phyloP scores from a whole-genome alignment of 2,797 vertebrate species.

The Paratrypauchen microcephalus region DNA sequence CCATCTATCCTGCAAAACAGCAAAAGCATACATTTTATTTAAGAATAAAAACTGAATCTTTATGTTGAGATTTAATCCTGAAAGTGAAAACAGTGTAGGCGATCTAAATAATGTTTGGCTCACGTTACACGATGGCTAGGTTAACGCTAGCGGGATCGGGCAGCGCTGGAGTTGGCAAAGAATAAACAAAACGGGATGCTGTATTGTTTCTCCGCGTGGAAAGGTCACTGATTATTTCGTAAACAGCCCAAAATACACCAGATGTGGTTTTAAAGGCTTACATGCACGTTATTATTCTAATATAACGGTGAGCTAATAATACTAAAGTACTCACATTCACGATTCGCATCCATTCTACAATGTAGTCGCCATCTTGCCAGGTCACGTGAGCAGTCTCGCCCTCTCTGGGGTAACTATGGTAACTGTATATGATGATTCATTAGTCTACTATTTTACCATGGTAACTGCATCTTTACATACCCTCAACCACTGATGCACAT shows the following conservation, averaged over 20 bases:
- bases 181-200: not conserved
- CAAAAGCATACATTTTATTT: accelerated
- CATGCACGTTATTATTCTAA: not conserved
- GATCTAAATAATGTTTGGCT: conserved; percentile 31
- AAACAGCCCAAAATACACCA: accelerated
- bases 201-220: not conserved
- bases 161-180: conserved; percentile 18
- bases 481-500: not conserved
- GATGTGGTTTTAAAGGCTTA: accelerated
- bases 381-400: conserved; percentile 66
- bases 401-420: conserved; percentile 60
- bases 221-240: not conserved
- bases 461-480: not conserved
- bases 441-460: not conserved
- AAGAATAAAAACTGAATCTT: accelerated
- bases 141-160: conserved; percentile 55
- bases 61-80: accelerated
- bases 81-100: conserved; percentile 24
- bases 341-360: conserved; percentile 57
- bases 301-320: conserved; percentile 36
- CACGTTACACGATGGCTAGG: conserved; percentile 48
- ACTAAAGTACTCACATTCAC: conserved; percentile 56
- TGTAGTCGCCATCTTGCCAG: conserved; percentile 70
- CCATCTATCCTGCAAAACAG: conserved; percentile 35
- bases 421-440: conserved; percentile 35